phyloP scores from a whole-genome alignment of 2,113 vertebrate species.

The Anolis carolinensis region DNA sequence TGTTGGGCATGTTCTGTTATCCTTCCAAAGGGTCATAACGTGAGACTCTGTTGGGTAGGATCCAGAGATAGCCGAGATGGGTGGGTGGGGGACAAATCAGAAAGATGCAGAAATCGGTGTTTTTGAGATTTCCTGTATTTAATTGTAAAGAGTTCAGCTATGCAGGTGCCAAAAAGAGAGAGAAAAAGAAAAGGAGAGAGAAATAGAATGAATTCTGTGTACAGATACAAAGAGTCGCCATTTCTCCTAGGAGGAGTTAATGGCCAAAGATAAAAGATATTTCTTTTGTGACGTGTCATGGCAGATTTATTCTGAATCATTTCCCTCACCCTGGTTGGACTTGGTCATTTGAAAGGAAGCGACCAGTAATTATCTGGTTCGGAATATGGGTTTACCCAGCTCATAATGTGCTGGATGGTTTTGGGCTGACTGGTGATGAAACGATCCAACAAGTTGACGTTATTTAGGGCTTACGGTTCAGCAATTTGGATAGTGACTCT shows the following conservation, averaged over 20 bases:
- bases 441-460: no score
- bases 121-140: slow-evolving; percentile 58
- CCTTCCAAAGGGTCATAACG: slow-evolving; percentile 81
- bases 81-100: slow-evolving; percentile 13
- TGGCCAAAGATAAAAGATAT: slow-evolving; percentile 82
- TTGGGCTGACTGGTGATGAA: no score
- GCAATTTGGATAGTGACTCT: no score
- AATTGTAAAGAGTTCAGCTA: slow-evolving; percentile 79
- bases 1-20: slow-evolving; percentile 93
- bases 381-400: not conserved
- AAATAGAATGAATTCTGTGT: slow-evolving; percentile 65
- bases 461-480: no score
- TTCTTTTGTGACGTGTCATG: slow-evolving; percentile 77
- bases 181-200: slow-evolving; percentile 30
- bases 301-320: slow-evolving; percentile 69
- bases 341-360: not conserved
- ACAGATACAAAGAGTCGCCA: slow-evolving; percentile 79
- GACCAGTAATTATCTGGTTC: not conserved
- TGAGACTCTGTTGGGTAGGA: slow-evolving; percentile 65
- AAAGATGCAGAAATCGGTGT: slow-evolving; percentile 53
- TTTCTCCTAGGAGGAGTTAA: slow-evolving; percentile 82
- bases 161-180: slow-evolving; percentile 81
- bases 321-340: slow-evolving; percentile 46
- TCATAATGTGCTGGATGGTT: not conserved
- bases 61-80: slow-evolving; percentile 58